phyloP scores from a whole-genome alignment of 2,888 invertebrate genomes.

The Agrotis clavis region DNA sequence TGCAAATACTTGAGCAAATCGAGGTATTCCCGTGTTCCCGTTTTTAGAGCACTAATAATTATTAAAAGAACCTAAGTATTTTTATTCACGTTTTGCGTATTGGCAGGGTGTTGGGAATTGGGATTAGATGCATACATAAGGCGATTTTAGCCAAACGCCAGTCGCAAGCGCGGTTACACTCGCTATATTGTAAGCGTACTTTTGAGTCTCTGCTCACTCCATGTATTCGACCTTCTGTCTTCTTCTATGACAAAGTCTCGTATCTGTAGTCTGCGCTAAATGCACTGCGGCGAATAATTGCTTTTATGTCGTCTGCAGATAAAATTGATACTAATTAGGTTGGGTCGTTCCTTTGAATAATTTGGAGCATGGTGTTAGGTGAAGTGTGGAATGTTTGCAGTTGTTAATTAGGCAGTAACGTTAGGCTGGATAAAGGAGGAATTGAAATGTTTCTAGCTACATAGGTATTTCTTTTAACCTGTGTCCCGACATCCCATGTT shows the following conservation, averaged over 20 bases:
- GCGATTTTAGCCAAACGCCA: no score
- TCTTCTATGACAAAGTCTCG: constrained; percentile 35
- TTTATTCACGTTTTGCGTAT: no score
- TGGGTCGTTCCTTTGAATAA: constrained; percentile 43
- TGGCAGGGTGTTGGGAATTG: no score
- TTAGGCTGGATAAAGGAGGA: neutral
- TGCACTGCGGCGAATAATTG: constrained; percentile 63
- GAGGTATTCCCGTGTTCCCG: no score
- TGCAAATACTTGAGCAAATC: no score
- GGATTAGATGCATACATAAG: no score
- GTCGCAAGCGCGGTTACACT: neutral
- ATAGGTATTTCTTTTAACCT: no score
- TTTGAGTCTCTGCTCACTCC: no score
- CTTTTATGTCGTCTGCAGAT: constrained; percentile 55
- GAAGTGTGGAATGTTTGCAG: constrained; percentile 12
- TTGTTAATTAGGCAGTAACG: constrained; percentile 5
- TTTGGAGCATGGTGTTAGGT: constrained; percentile 14
- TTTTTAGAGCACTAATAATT: no score
- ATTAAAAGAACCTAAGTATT: no score
- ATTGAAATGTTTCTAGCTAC: neutral
- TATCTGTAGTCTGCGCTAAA: constrained; percentile 56
- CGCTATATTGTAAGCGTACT: neutral
- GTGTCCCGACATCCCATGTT: no score
- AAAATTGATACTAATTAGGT: constrained; percentile 62
- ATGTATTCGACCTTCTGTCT: constrained; percentile 18